Percentiles rank a stretch among this genome's conserved stretches.
Conservation (phyloP, 2,113 vertebrate species). For the Clarias magur region DNA sequence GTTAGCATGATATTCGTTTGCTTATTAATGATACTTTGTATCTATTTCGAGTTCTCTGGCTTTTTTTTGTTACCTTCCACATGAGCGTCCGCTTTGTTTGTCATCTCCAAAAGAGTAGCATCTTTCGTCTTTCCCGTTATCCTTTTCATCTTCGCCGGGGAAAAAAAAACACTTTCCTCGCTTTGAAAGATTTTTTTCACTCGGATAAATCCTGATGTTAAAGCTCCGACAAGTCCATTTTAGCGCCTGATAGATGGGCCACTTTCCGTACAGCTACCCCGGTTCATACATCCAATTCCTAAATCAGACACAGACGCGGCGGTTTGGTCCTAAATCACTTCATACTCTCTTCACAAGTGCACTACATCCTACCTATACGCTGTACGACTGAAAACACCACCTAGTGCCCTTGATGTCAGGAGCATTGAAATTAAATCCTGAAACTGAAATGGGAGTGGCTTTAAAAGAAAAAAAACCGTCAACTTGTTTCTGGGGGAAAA, state of each 20-base stretch:
- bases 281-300: not conserved
- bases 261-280: not conserved
- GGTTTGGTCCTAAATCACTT: not conserved
- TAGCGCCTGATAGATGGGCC: not conserved
- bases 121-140: conserved; percentile 72
- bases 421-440: not conserved
- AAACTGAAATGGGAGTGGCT: not conserved
- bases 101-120: conserved; percentile 76
- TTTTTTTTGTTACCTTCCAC: conserved; percentile 59
- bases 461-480: not conserved
- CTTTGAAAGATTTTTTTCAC: not conserved
- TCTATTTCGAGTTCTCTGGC: not conserved
- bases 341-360: not conserved
- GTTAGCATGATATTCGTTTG: not conserved
- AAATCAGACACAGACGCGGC: not conserved
- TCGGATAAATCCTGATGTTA: conserved; percentile 3
- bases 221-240: not conserved
- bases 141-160: conserved; percentile 64
- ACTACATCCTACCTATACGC: not conserved
- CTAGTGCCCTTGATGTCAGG: not conserved
- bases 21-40: not conserved
- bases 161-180: not conserved
- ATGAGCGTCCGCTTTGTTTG: conserved; percentile 61
- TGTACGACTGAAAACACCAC: not conserved
- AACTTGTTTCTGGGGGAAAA: not conserved